Conservation (phyloP, 1,140 invertebrate genomes). For the Cepaea nemoralis region DNA sequence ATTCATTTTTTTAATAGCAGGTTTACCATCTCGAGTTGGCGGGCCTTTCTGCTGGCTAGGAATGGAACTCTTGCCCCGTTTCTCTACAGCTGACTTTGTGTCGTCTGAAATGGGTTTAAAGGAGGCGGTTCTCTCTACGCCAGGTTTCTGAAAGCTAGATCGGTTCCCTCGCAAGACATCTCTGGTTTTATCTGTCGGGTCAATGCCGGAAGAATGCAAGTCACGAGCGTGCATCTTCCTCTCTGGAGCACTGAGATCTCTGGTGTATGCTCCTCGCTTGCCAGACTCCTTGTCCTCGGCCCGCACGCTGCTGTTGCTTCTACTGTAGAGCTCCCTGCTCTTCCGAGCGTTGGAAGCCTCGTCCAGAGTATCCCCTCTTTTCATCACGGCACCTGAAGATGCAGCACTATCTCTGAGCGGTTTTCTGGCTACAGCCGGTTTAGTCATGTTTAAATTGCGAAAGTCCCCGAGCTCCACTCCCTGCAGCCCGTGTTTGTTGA, state of each 20-base stretch:
- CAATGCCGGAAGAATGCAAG: not conserved
- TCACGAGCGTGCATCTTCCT: not conserved
- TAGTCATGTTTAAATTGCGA: not conserved
- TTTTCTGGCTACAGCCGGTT: not conserved
- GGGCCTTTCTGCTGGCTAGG: not conserved
- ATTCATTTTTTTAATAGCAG: not conserved
- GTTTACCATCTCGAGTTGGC: not conserved
- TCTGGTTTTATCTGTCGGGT: not conserved
- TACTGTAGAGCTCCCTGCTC: not conserved
- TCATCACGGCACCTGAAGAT: not conserved
- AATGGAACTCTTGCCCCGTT: not conserved
- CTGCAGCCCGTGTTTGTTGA: conserved; percentile 1
- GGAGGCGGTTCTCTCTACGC: conserved; percentile 4
- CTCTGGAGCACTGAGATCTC: not conserved
- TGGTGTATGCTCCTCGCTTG: not conserved
- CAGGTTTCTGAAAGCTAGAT: not conserved
- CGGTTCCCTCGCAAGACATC: not conserved
- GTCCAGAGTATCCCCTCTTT: not conserved
- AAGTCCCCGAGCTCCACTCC: conserved; percentile 17
- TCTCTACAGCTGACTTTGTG: not conserved
- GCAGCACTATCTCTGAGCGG: not conserved
- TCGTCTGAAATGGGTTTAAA: not conserved
- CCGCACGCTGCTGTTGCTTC: not conserved
- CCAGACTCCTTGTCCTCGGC: not conserved
- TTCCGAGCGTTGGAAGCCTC: not conserved